Base-by-base conservation (phyloP, 2,797 vertebrate species). In the Falco rusticolus region DNA sequence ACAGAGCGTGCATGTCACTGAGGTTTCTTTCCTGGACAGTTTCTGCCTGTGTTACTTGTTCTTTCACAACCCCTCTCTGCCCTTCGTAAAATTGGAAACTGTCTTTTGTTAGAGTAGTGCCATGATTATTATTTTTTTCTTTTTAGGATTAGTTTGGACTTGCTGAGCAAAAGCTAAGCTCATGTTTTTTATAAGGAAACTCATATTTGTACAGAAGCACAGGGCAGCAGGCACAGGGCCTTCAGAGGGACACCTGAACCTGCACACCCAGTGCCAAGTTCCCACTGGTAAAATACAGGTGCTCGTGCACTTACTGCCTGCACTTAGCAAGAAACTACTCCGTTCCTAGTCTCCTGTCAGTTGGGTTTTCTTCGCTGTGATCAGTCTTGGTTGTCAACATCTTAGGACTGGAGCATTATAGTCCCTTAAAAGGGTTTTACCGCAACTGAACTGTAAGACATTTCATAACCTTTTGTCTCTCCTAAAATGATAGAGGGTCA, bases 321-420 rank as follows among this genome's bases (percentile, higher is more conserved):
- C 28, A 2, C 33, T 16, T 1, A 3, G 54, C 0, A 2, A 5
- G 39, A 13, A 34, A 22, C 3, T 0, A 4, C 34, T 19, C 7
- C 5, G 3, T 6, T 14, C 37, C 7, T 74, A 9, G 3, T 24
- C 41, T 83, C 50, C 50, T 13, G 5, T 7, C 53, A 4, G 9
- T 2, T 18, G 7, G 9, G 10, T 29, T 47, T 13, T 3, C 29
- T 39, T 15, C 0, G 1, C 5, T 71, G 69, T 53, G 63, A 11
- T 64, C 18, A 6, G 37, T 16, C 68, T 48, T 41, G n/a, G 56
- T 28, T 16, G 11, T 48, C 77, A 71, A 22, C 31, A 26, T 37
- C 48, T 77, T 25, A 1, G 3, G 39, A 16, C 54, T 7, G 25
- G 24, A 37, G 45, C 61, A 7, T 9, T 33, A 2, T 3, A 33